Percentiles rank a stretch among this genome's conserved stretches.
These are phyloP conservation scores for Rhinolophus ferrumequinum DNA, from an alignment of 2,113 vertebrate genomes.

Conservation along the genomic window DNA sequence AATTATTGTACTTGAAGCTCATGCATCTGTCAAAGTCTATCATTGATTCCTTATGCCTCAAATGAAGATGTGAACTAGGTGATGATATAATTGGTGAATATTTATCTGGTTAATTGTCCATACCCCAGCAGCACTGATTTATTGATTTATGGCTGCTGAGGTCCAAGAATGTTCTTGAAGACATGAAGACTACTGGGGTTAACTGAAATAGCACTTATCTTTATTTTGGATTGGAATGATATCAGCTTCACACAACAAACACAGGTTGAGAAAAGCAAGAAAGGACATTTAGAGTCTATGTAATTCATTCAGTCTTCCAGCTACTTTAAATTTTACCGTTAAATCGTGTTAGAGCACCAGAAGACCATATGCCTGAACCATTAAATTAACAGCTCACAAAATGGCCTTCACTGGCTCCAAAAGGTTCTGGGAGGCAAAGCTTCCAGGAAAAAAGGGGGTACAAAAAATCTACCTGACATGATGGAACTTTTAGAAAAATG, in stretches of 20 bases:
- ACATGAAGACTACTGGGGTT: background rate
- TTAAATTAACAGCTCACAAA: background rate
- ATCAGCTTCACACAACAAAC: background rate
- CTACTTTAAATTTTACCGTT: background rate
- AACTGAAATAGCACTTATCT: background rate
- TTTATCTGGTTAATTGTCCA: background rate
- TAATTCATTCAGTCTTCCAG: background rate
- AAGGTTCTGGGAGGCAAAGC: background rate
- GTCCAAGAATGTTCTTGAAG: constrained; percentile 24
- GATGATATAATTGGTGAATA: background rate
- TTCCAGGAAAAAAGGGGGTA: background rate
- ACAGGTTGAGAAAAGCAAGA: background rate
- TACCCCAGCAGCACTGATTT: background rate
- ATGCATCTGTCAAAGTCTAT: constrained; percentile 3
- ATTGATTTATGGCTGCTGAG: background rate
- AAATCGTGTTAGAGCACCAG: background rate
- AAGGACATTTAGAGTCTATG: background rate
- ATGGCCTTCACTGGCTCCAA: too few relatives aligned
- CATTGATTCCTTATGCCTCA: background rate
- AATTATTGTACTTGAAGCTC: background rate
- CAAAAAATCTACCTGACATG: background rate
- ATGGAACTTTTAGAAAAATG: background rate
- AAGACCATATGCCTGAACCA: background rate
- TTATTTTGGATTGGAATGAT: background rate
- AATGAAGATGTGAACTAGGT: background rate